These are phyloP conservation scores for Rhabdornis inornatus DNA, from an alignment of 2,113 vertebrate species.

Conservation along the genomic window DNA sequence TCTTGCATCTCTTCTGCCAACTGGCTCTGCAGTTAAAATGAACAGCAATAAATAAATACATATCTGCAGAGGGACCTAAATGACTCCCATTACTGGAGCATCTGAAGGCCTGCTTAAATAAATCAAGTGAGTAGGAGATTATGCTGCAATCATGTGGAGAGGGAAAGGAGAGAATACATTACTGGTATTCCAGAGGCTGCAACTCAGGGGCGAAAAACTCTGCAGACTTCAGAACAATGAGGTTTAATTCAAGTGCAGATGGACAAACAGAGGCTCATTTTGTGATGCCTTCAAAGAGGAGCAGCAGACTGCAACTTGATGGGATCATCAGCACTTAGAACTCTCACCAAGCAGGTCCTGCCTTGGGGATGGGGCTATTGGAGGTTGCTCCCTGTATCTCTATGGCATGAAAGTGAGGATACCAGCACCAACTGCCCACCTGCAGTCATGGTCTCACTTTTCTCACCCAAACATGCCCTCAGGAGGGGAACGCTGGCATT, in stretches of 20 bases:
- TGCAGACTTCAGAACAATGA: not conserved
- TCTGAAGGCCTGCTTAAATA: slow-evolving; percentile 61
- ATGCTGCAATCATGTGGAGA: slow-evolving; percentile 56
- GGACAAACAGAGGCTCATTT: not conserved
- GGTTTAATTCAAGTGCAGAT: not conserved
- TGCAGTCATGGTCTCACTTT: not conserved
- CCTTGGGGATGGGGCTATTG: no score
- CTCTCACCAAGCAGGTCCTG: not conserved
- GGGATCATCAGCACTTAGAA: not conserved
- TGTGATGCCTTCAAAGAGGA: not conserved
- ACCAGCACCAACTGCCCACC: accelerated
- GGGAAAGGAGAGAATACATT: slow-evolving; percentile 34
- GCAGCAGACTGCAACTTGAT: not conserved
- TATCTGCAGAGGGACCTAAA: slow-evolving; percentile 60
- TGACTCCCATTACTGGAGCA: slow-evolving; percentile 58
- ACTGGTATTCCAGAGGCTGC: slow-evolving; percentile 16
- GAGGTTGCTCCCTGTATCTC: not conserved
- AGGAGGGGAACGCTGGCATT: not conserved
- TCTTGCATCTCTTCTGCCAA: slow-evolving; percentile 37
- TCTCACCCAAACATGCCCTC: not conserved
- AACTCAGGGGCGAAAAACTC: not conserved
- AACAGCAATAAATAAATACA: slow-evolving; percentile 61
- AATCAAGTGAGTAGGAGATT: slow-evolving; percentile 56
- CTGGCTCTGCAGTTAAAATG: slow-evolving; percentile 46
- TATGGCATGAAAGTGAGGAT: not conserved